Percentiles rank a stretch among this genome's conserved stretches.
Evolutionary conservation across 2,888 invertebrate genomes (phyloP).

Genomic region (Helicoverpa assulta): DNA sequence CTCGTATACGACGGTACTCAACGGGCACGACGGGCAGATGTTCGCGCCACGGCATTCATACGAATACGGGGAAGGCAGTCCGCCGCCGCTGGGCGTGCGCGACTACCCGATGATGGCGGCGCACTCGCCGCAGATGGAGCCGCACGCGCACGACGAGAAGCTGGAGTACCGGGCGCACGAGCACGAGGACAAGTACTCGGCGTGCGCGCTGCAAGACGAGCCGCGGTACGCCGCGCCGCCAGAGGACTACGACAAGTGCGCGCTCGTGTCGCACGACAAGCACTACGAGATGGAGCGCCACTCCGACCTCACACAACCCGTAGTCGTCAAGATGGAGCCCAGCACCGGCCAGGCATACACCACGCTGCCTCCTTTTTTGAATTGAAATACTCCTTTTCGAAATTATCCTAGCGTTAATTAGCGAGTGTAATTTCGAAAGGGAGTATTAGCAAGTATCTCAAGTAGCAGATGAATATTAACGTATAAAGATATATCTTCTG

Average conservation of each 20-base stretch:
- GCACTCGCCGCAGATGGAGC: constrained; percentile 91
- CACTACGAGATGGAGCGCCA: constrained; percentile 87
- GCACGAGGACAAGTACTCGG: constrained; percentile 85
- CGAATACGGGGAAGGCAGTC: constrained; percentile 91
- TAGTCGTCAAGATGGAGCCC: constrained; percentile 91
- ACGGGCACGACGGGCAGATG: constrained; percentile 93
- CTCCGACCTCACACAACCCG: constrained; percentile 82
- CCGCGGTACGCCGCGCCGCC: constrained; percentile 90
- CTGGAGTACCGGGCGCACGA: constrained; percentile 85
- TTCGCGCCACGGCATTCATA: constrained; percentile 92
- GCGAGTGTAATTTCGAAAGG: constrained; percentile 87
- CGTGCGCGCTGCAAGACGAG: constrained; percentile 87
- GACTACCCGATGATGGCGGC: constrained; percentile 92
- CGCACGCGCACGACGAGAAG: constrained; percentile 89
- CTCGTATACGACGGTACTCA: constrained; percentile 92
- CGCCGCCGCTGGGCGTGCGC: constrained; percentile 91
- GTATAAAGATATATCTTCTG: constrained; percentile 12
- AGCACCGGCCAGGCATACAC: constrained; percentile 91
- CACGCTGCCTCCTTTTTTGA: constrained; percentile 94
- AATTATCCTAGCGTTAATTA: constrained; percentile 80
- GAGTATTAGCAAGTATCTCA: constrained; percentile 76
- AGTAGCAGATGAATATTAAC: constrained; percentile 7
- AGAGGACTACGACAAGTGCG: constrained; percentile 91
- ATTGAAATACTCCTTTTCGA: constrained; percentile 92
- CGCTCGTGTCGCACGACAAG: constrained; percentile 87